These are phyloP conservation scores for Augiades crinisus DNA, from an alignment of 2,888 invertebrate genomes.

Conservation along the genomic window DNA sequence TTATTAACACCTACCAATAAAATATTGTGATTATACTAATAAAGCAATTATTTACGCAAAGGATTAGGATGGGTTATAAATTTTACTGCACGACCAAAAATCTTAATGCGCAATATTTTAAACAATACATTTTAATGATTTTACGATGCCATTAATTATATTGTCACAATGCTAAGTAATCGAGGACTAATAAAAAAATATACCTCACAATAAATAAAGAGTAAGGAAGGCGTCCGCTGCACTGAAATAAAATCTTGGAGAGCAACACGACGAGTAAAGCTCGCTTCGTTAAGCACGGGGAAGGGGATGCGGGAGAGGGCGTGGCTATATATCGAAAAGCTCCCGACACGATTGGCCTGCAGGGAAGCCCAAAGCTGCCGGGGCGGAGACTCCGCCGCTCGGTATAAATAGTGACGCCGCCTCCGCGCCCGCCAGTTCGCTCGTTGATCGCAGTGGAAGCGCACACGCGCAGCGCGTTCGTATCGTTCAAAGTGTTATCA, in stretches of 20 bases:
- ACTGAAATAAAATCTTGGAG: constrained; percentile 30
- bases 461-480: constrained; percentile 48
- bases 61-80: too few relatives aligned
- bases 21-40: too few relatives aligned
- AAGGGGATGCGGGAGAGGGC: constrained; percentile 29
- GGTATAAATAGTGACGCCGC: constrained; percentile 63
- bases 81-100: too few relatives aligned
- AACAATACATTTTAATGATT: neutral
- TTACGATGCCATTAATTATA: constrained; percentile 41
- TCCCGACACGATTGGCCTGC: constrained; percentile 50
- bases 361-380: constrained; percentile 42
- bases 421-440: constrained; percentile 72
- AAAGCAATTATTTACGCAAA: too few relatives aligned
- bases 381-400: constrained; percentile 50
- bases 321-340: constrained; percentile 67
- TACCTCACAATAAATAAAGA: constrained; percentile 44
- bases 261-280: constrained; percentile 28
- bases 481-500: constrained; percentile 39
- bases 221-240: constrained; percentile 8
- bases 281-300: constrained; percentile 9
- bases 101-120: neutral
- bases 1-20: too few relatives aligned
- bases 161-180: constrained; percentile 52
- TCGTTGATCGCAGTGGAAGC: constrained; percentile 59
- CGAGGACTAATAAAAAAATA: constrained; percentile 42